phyloP scores from a whole-genome alignment of 2,888 invertebrate species.

The Ceraclea dissimilis region DNA sequence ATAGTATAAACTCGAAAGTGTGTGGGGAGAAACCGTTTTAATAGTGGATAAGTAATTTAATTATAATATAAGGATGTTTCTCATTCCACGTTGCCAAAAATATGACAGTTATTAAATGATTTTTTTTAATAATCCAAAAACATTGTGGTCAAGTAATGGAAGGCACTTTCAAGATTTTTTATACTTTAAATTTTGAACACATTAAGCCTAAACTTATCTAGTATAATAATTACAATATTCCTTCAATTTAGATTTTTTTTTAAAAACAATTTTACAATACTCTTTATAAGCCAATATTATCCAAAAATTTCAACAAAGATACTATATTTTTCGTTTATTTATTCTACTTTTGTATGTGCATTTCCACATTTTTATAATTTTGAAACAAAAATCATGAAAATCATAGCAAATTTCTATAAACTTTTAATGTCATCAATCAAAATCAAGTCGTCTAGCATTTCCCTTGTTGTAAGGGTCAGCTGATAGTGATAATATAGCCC shows the following conservation, averaged over 20 bases:
- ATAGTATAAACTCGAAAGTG: no score
- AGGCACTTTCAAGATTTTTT: conserved; percentile 75
- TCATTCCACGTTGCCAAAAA: neutral
- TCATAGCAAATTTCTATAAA: neutral
- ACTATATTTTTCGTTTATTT: conserved; percentile 18
- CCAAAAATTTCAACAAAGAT: conserved; percentile 24
- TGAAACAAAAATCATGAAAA: neutral
- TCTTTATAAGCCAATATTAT: conserved; percentile 19
- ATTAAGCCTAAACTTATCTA: conserved; percentile 62
- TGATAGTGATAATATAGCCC: no score
- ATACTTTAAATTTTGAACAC: conserved; percentile 59
- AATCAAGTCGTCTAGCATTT: no score
- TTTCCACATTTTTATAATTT: neutral
- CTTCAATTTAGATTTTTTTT: conserved; percentile 22
- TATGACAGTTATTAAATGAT: conserved; percentile 19
- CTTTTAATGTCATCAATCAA: no score
- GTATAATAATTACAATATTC: conserved; percentile 39
- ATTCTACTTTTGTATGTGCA: neutral
- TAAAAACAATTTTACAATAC: conserved; percentile 18
- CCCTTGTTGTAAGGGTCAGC: no score
- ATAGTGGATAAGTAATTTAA: neutral
- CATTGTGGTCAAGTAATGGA: conserved; percentile 57
- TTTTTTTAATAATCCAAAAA: conserved; percentile 19
- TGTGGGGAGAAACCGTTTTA: no score
- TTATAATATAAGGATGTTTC: neutral